Conservation (phyloP, 2,888 invertebrate genomes). For the Ochlodes sylvanus region DNA sequence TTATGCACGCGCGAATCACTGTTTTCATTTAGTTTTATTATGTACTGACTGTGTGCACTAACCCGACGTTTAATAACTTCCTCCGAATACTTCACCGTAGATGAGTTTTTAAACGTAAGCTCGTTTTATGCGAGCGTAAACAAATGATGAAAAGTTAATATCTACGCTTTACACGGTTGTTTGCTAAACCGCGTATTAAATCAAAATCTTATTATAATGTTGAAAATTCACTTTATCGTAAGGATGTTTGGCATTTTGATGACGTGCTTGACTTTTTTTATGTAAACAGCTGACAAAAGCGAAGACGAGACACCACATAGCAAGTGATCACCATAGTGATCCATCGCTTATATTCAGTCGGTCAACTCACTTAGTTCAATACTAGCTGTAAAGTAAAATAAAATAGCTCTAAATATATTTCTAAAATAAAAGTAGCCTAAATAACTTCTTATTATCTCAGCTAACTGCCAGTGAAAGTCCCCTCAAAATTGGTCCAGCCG, state of each 20-base stretch:
- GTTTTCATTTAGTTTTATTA: conserved; percentile 51
- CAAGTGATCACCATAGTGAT: no score
- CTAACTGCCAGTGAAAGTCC: no score
- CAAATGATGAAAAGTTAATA: conserved; percentile 38
- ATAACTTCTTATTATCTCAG: no score
- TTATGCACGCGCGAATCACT: conserved; percentile 48
- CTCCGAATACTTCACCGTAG: conserved; percentile 33
- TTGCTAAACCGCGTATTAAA: conserved; percentile 28
- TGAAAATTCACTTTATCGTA: background rate
- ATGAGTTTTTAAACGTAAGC: conserved; percentile 38
- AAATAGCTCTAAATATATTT: no score
- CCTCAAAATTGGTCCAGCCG: no score
- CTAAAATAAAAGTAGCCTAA: no score
- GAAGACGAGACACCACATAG: no score
- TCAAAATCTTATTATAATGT: conserved; percentile 11
- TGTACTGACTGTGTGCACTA: conserved; percentile 45
- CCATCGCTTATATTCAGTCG: background rate
- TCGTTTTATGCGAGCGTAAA: conserved; percentile 33
- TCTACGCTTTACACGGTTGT: conserved; percentile 27
- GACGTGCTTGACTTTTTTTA: background rate
- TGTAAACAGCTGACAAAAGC: no score
- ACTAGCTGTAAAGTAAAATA: no score
- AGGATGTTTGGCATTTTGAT: background rate
- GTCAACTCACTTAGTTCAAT: background rate
- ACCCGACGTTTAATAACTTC: conserved; percentile 41